These are phyloP conservation scores for Sarcophaga rosellei DNA, from an alignment of 2,888 invertebrate genomes.

Conservation along the genomic window DNA sequence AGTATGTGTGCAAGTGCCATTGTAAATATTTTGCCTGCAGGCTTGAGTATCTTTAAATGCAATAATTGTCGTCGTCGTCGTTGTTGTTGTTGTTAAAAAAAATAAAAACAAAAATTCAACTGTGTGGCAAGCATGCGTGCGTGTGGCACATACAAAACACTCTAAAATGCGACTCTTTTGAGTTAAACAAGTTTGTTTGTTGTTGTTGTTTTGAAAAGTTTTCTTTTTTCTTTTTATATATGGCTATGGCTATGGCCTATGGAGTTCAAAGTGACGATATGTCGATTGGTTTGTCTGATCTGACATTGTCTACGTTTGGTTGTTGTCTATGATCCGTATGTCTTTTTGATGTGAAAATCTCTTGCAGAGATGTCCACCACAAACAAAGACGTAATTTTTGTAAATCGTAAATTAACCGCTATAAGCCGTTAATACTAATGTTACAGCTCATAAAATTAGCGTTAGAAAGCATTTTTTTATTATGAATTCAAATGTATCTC, in stretches of 20 bases:
- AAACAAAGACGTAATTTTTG: neutral
- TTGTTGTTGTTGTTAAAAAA: slow-evolving; percentile 30
- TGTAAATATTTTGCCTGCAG: slow-evolving; percentile 50
- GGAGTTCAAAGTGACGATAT: slow-evolving; percentile 56
- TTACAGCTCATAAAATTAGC: no score
- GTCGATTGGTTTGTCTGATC: slow-evolving; percentile 56
- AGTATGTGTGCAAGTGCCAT: slow-evolving; percentile 32
- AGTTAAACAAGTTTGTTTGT: slow-evolving; percentile 51
- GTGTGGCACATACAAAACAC: slow-evolving; percentile 65
- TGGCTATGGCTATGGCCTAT: neutral
- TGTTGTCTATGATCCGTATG: neutral
- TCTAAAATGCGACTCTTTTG: slow-evolving; percentile 50
- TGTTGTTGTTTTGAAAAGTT: slow-evolving; percentile 33
- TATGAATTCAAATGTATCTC: no score
- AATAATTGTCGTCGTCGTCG: neutral
- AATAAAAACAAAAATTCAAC: slow-evolving; percentile 37
- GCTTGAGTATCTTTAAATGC: slow-evolving; percentile 23
- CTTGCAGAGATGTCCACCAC: neutral
- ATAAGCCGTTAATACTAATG: neutral
- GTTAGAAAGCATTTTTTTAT: no score
- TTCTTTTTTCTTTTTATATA: slow-evolving; percentile 11
- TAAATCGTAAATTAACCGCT: neutral
- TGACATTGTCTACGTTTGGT: slow-evolving; percentile 46
- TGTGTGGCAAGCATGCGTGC: slow-evolving; percentile 50
- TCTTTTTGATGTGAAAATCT: slow-evolving; percentile 12